These are phyloP conservation scores for Planococcus citri DNA, from an alignment of 1,140 invertebrate genomes.

Conservation along the genomic window DNA sequence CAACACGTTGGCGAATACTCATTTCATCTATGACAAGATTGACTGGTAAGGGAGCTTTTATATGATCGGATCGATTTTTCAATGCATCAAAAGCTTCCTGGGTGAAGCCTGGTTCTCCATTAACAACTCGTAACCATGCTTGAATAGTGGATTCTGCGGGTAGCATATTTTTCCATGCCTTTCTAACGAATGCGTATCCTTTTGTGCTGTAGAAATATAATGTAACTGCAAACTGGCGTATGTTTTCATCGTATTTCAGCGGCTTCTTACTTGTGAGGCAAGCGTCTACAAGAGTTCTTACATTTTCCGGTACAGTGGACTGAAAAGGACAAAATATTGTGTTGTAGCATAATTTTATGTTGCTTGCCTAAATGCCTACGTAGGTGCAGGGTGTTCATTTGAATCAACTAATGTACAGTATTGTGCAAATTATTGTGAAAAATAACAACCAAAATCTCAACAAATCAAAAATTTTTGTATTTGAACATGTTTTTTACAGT, in stretches of 20 bases:
- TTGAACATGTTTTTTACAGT: no score
- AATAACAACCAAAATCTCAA: no score
- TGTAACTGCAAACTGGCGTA: slow-evolving; percentile 25
- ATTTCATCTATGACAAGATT: slow-evolving; percentile 9
- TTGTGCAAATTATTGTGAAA: no score
- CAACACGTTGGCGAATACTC: background rate
- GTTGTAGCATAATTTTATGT: background rate
- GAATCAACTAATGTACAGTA: no score
- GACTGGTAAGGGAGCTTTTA: background rate
- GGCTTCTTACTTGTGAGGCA: no score
- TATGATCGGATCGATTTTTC: background rate
- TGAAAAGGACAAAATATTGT: no score
- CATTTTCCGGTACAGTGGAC: no score
- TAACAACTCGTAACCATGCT: background rate
- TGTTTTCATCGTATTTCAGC: slow-evolving; percentile 28
- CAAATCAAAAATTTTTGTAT: no score
- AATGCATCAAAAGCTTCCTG: slow-evolving; percentile 7
- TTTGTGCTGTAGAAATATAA: slow-evolving; percentile 3
- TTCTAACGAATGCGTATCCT: background rate
- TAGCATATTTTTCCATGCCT: background rate
- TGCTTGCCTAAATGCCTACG: background rate
- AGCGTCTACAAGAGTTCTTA: no score
- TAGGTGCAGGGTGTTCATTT: no score
- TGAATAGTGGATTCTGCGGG: background rate
- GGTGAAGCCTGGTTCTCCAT: background rate